Conservation (phyloP, 2,888 invertebrate species). For the Campoplex nolae region DNA sequence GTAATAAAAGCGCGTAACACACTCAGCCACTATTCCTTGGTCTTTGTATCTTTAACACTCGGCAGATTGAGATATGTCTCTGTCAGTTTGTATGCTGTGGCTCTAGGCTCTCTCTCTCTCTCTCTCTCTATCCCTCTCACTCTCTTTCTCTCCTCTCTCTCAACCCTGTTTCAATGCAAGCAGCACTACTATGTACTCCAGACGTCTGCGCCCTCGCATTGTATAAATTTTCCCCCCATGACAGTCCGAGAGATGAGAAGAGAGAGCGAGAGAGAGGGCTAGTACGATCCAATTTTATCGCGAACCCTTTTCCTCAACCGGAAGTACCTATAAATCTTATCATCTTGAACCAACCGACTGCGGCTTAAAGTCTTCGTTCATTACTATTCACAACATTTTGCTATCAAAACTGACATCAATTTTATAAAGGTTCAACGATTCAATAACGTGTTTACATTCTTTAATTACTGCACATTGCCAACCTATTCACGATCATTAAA, state of each 20-base stretch:
- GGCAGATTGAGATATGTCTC: slow-evolving; percentile 54
- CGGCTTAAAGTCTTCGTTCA: background rate
- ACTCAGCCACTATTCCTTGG: slow-evolving; percentile 21
- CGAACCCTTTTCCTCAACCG: slow-evolving; percentile 49
- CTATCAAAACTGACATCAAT: background rate
- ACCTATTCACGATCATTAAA: no score
- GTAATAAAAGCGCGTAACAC: slow-evolving; percentile 8
- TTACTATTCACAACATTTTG: background rate
- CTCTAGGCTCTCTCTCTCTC: slow-evolving; percentile 27
- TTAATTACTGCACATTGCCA: background rate
- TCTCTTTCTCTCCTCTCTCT: slow-evolving; percentile 37
- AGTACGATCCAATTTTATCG: slow-evolving; percentile 58
- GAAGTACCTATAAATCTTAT: slow-evolving; percentile 41
- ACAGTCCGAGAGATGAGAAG: slow-evolving; percentile 10
- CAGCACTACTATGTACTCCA: slow-evolving; percentile 68
- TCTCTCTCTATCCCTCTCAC: slow-evolving; percentile 20
- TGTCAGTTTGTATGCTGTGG: slow-evolving; percentile 11
- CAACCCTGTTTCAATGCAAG: slow-evolving; percentile 62
- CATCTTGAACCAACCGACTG: background rate
- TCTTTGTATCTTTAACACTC: slow-evolving; percentile 39
- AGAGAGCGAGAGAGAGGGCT: slow-evolving; percentile 13
- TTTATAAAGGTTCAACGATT: background rate
- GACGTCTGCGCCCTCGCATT: slow-evolving; percentile 65
- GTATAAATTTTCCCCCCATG: slow-evolving; percentile 48
- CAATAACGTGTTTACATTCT: background rate